phyloP scores from a whole-genome alignment of 2,888 invertebrate species.

The Netelia fuscicornis region DNA sequence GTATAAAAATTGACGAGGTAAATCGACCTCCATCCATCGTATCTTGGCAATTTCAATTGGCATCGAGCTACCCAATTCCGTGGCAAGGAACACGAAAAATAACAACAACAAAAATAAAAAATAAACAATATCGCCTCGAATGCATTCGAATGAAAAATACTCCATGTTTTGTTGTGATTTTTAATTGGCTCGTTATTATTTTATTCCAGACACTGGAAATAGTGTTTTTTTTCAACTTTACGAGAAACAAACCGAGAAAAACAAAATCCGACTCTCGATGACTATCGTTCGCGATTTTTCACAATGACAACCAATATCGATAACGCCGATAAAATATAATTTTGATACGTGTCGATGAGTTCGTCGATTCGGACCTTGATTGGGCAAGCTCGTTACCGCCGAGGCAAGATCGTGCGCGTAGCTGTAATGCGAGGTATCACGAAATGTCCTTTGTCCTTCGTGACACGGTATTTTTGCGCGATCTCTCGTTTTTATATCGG shows the following conservation, averaged over 20 bases:
- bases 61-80: background rate
- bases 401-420: background rate
- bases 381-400: constrained; percentile 65
- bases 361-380: constrained; percentile 56
- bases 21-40: constrained; percentile 20
- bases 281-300: background rate
- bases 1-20: constrained; percentile 28
- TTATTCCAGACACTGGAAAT: background rate
- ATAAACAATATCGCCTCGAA: background rate
- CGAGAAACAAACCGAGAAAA: background rate
- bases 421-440: constrained; percentile 1
- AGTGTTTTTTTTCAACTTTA: background rate
- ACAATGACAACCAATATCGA: constrained; percentile 9
- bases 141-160: constrained; percentile 11
- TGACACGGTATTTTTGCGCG: constrained; percentile 75
- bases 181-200: background rate
- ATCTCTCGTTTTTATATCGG: constrained; percentile 46
- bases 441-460: constrained; percentile 47
- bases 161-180: background rate
- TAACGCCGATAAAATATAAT: background rate
- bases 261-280: background rate
- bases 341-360: constrained; percentile 40
- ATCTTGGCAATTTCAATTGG: constrained; percentile 28
- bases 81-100: background rate
- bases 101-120: background rate